phyloP scores from a whole-genome alignment of 2,113 vertebrate species.

The Dasyurus viverrinus region DNA sequence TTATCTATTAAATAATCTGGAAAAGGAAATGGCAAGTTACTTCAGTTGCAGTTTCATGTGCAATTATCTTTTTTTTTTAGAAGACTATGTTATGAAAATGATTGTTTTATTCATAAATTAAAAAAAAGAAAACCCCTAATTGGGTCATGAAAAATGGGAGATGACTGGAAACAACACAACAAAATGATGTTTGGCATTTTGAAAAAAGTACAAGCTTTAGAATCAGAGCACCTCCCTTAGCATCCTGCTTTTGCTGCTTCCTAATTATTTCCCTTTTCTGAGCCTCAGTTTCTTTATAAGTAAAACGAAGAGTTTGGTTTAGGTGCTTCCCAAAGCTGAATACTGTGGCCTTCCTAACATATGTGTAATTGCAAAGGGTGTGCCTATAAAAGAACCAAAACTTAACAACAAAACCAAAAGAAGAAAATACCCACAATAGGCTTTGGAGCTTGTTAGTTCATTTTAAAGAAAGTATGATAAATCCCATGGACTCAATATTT shows the following conservation, averaged over 20 bases:
- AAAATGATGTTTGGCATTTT: background rate
- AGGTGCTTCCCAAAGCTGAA: background rate
- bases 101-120: too few species aligned
- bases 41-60: background rate
- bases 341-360: background rate
- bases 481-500: background rate
- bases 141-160: background rate
- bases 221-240: background rate
- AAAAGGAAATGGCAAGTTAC: background rate
- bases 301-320: background rate
- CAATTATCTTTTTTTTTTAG: too few species aligned
- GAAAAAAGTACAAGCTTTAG: background rate
- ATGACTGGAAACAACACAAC: background rate
- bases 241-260: background rate
- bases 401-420: background rate
- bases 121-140: background rate
- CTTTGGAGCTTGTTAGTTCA: background rate
- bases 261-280: background rate
- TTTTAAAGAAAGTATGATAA: conserved; percentile 12
- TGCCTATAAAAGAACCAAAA: conserved; percentile 1
- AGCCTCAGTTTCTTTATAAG: background rate
- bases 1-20: background rate
- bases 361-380: conserved; percentile 10
- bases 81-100: too few species aligned
- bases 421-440: background rate